Percentiles rank a stretch among this genome's conserved stretches.
These are phyloP conservation scores for Diaprepes abbreviatus DNA, from an alignment of 2,888 invertebrate genomes.

Conservation along the genomic window DNA sequence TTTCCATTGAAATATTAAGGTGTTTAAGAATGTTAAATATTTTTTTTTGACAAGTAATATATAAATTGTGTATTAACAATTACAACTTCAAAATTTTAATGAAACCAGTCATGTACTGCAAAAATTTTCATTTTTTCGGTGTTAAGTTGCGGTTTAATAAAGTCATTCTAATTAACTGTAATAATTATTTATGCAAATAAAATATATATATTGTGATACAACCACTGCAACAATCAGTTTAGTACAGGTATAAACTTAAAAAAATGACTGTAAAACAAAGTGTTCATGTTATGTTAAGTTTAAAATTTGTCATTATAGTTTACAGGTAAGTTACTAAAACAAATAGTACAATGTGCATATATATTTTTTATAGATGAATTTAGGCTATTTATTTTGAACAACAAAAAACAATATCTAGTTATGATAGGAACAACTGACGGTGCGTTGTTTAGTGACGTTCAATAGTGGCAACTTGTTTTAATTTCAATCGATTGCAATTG, in stretches of 20 bases:
- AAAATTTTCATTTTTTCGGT: not conserved
- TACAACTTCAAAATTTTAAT: no score
- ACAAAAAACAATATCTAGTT: no score
- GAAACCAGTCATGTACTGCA: not conserved
- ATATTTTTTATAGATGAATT: no score
- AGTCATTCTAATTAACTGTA: not conserved
- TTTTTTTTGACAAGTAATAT: no score
- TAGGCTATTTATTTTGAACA: no score
- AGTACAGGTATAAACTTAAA: not conserved
- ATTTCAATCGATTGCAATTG: no score
- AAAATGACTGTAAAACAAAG: not conserved
- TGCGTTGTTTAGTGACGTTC: no score
- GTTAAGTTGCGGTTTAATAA: not conserved
- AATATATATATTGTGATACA: not conserved
- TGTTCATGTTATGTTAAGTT: not conserved
- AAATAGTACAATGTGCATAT: not conserved
- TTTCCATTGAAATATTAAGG: no score
- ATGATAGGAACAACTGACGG: no score
- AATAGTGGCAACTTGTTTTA: no score
- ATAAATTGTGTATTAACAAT: no score
- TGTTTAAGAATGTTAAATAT: no score
- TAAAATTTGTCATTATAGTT: not conserved
- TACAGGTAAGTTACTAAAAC: not conserved
- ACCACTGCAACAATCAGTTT: not conserved
- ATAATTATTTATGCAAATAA: conserved; percentile 6